Conservation (phyloP, 2,888 invertebrate species). For the Ophonus ardosiacus region DNA sequence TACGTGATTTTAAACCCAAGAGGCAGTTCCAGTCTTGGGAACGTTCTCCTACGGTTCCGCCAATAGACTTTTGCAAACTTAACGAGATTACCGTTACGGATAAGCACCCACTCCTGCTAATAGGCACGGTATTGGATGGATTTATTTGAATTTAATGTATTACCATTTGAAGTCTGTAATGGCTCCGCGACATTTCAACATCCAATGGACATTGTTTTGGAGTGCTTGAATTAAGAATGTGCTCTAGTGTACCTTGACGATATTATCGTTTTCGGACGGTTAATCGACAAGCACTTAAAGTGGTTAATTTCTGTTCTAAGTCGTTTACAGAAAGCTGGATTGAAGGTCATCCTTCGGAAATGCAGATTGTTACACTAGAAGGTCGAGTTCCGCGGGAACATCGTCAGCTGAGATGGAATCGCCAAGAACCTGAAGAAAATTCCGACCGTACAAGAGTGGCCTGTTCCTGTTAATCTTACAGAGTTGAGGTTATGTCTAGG, state of each 20-base stretch:
- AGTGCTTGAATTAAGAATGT: not conserved
- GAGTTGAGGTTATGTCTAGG: no score
- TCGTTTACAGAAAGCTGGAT: not conserved
- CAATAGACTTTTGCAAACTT: no score
- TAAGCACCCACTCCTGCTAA: no score
- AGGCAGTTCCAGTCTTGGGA: no score
- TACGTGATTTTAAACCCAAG: no score
- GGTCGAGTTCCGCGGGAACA: constrained; percentile 66
- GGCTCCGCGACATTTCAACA: not conserved
- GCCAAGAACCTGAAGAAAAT: constrained; percentile 28
- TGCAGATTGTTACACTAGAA: no score
- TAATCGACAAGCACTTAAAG: not conserved
- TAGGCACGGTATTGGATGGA: not conserved
- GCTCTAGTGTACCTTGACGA: not conserved
- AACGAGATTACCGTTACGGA: no score
- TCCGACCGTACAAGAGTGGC: not conserved
- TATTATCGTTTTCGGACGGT: not conserved
- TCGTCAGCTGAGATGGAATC: constrained; percentile 66
- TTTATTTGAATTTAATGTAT: no score
- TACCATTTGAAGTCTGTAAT: constrained; percentile 22
- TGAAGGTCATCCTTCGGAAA: not conserved
- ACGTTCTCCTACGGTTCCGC: no score
- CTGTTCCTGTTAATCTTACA: no score
- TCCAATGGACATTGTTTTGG: not conserved
- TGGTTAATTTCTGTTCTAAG: not conserved